Base-by-base conservation (phyloP, 2,888 invertebrate species). In the Clepsis dumicolana region DNA sequence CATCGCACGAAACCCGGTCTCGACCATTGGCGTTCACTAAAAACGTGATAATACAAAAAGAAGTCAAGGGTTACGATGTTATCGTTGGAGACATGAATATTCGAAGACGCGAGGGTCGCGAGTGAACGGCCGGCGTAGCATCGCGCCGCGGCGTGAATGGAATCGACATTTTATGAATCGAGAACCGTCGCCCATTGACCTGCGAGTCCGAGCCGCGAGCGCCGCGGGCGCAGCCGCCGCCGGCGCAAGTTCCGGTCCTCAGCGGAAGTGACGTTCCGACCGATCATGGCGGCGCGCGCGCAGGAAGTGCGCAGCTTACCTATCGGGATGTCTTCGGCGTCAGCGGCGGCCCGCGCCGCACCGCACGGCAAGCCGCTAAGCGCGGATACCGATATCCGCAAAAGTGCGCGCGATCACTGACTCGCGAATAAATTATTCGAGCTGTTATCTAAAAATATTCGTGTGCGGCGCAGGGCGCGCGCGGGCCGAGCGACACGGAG, bases 261-360 rank as follows among this genome's bases (percentile, higher is more conserved):
- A 85, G 82, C 89, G 91, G 92, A 92, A 90, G 90, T 92, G 91
- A 91, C 92, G 92, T 87, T 85, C 86, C 86, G 82, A 80, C 87
- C 86, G 91, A 93, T 92, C 88, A 91, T 92, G 93, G 92, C 92
- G 91, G 91, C 92, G 90, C 86, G 88, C 90, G 87, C 89, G 92
- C 93, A 93, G 93, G 92, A 93, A 93, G 91, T 93, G 93, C 93
- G 93, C 93, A 93, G 93, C 93, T 93, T 91, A 92, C 93, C 93
- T 90, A 91, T 85, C 89, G 89, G 91, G 91, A 91, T 88, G 88
- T 88, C 89, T 90, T 83, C 84, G 85, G 79, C 84, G 80, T 76
- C 85, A 82, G 80, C 84, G 72, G 66, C 74, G 70, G 70, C 73
- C 80, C 75, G 82, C 81, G 81, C 83, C 80, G 81, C 80, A 78